Evolutionary conservation across 2,797 vertebrate species (phyloP).

Genomic region (Rhadinocentrus ornatus): DNA sequence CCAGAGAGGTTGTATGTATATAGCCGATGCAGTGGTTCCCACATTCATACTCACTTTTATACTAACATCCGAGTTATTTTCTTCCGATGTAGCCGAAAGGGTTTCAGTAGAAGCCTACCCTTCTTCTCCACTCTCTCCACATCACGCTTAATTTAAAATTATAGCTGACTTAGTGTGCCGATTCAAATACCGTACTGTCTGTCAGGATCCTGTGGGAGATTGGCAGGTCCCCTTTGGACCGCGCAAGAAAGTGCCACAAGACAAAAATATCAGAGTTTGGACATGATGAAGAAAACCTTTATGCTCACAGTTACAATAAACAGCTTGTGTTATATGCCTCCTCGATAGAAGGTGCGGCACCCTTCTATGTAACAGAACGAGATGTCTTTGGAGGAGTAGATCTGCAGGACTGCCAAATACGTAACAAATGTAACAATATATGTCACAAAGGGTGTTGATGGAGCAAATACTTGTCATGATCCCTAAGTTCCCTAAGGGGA

Average conservation of each 20-base stretch:
- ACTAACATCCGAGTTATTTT: constrained; percentile 74
- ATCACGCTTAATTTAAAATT: constrained; percentile 86
- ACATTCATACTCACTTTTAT: constrained; percentile 56
- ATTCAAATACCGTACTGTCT: constrained; percentile 81
- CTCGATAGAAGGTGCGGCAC: constrained; percentile 64
- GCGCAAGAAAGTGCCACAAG: constrained; percentile 79
- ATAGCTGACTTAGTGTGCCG: constrained; percentile 83
- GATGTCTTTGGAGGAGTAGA: constrained; percentile 51
- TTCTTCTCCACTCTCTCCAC: constrained; percentile 48
- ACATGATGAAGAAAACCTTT: constrained; percentile 81
- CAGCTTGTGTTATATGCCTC: constrained; percentile 76
- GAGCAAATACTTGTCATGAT: constrained; percentile 64
- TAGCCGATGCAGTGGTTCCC: constrained; percentile 44
- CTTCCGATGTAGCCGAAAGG: constrained; percentile 67
- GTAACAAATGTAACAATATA: constrained; percentile 42
- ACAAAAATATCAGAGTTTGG: constrained; percentile 84
- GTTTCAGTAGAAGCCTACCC: constrained; percentile 61
- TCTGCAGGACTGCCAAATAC: constrained; percentile 28
- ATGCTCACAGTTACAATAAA: constrained; percentile 75
- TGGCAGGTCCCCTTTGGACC: constrained; percentile 78
- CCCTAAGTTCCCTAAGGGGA: constrained; percentile 51
- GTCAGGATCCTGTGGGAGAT: constrained; percentile 82
- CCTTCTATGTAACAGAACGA: constrained; percentile 51
- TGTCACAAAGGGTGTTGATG: constrained; percentile 65
- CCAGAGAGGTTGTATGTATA: constrained; percentile 47